A percentile compares a stretch with the other conserved stretches of the same genome.
Evolutionary conservation across 2,797 vertebrate genomes (phyloP).

Genomic region (Threskiornis aethiopicus): DNA sequence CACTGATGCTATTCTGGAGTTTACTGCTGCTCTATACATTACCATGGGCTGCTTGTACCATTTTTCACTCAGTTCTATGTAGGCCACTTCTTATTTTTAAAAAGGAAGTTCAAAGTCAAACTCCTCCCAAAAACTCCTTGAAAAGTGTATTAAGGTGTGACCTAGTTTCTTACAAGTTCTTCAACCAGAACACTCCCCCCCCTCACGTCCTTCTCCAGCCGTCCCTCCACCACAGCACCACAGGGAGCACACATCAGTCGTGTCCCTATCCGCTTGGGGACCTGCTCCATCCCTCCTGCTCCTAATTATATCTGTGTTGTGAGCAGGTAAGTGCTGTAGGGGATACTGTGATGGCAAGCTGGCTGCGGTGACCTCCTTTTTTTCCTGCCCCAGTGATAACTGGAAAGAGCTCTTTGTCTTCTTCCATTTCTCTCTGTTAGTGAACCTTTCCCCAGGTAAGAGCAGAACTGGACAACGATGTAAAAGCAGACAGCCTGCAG

Average conservation of each 20-base stretch:
- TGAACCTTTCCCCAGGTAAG: neutral
- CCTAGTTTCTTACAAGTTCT: neutral
- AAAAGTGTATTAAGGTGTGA: neutral
- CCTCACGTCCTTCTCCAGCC: neutral
- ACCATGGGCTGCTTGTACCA: neutral
- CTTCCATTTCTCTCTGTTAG: neutral
- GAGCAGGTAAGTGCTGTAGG: neutral
- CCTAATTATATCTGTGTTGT: neutral
- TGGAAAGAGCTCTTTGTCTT: neutral
- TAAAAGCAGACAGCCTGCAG: neutral
- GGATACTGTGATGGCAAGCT: neutral
- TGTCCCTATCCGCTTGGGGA: neutral
- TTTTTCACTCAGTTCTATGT: conserved; percentile 7
- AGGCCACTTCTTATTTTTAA: conserved; percentile 57
- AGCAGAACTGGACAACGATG: neutral
- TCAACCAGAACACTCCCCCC: neutral
- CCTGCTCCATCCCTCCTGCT: neutral
- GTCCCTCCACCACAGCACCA: neutral
- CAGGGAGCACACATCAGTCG: neutral
- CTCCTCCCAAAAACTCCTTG: conserved; percentile 19
- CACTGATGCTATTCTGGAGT: conserved; percentile 23
- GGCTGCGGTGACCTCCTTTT: neutral
- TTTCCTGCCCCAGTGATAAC: neutral
- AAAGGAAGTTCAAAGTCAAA: conserved; percentile 39
- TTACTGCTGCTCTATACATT: conserved; percentile 21